These are phyloP conservation scores for Philopedon plagiatum DNA, from an alignment of 2,888 invertebrate genomes.

Conservation along the genomic window DNA sequence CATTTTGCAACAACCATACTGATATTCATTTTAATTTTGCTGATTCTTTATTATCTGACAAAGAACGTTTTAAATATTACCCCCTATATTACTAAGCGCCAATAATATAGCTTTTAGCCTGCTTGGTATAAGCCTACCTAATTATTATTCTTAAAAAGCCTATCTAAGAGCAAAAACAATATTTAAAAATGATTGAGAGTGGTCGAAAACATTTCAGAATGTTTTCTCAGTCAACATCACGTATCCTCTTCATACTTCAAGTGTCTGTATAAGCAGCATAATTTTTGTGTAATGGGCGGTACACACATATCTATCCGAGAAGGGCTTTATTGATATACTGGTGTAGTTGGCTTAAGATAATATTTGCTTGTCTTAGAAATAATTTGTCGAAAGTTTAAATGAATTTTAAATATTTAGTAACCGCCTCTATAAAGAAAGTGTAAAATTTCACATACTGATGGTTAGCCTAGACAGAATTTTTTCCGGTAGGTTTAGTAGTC, in stretches of 20 bases:
- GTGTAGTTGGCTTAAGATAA: constrained; percentile 11
- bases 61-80: too few relatives aligned
- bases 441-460: background rate
- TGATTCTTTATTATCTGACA: too few relatives aligned
- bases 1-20: too few relatives aligned
- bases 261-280: constrained; percentile 19
- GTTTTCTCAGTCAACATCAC: constrained; percentile 13
- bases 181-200: constrained; percentile 15
- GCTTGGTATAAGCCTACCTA: background rate
- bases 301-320: background rate
- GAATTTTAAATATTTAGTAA: background rate
- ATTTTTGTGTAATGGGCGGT: constrained; percentile 18
- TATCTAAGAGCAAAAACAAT: constrained; percentile 14
- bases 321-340: constrained; percentile 8
- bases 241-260: constrained; percentile 2
- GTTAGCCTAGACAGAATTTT: too few relatives aligned
- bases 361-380: constrained; percentile 4
- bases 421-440: background rate
- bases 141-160: constrained; percentile 2
- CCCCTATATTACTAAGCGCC: background rate
- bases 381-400: constrained; percentile 16
- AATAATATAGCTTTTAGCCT: background rate
- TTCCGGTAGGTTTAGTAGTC: too few relatives aligned
- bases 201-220: constrained; percentile 13
- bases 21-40: too few relatives aligned